Conservation (phyloP, 2,888 invertebrate genomes). For the Dynastes maya region DNA sequence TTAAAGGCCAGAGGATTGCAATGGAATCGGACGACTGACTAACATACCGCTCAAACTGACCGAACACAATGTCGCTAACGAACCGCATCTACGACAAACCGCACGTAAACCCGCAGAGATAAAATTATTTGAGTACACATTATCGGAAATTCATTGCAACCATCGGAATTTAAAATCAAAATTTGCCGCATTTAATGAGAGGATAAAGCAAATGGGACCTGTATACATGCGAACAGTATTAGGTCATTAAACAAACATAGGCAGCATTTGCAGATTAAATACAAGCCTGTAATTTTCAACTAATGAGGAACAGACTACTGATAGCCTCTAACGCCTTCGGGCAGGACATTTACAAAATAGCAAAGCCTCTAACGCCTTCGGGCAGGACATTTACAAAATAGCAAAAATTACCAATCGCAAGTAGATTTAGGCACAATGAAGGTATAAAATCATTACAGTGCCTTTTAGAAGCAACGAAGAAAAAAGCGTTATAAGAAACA, state of each 20-base stretch:
- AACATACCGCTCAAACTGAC: constrained; percentile 22
- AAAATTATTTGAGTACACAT: constrained; percentile 42
- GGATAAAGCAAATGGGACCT: constrained; percentile 11
- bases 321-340: too few species aligned
- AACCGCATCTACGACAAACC: constrained; percentile 47
- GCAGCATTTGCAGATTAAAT: background rate
- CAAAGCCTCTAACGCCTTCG: too few species aligned
- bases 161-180: constrained; percentile 19
- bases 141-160: constrained; percentile 30
- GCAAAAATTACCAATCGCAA: too few species aligned
- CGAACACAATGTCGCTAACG: constrained; percentile 53
- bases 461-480: too few species aligned
- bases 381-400: too few species aligned
- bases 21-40: constrained; percentile 16
- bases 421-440: too few species aligned
- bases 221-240: background rate
- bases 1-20: background rate
- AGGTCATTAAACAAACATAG: background rate
- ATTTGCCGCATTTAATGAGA: background rate
- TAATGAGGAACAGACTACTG: too few species aligned
- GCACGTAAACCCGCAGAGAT: constrained; percentile 37
- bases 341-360: too few species aligned
- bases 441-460: too few species aligned
- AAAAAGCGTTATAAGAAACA: too few species aligned
- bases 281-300: too few species aligned